A percentile compares a stretch with the other conserved stretches of the same genome.
These are phyloP conservation scores for Andinoacara biseriatus DNA, from an alignment of 2,113 vertebrate genomes.

Conservation along the genomic window DNA sequence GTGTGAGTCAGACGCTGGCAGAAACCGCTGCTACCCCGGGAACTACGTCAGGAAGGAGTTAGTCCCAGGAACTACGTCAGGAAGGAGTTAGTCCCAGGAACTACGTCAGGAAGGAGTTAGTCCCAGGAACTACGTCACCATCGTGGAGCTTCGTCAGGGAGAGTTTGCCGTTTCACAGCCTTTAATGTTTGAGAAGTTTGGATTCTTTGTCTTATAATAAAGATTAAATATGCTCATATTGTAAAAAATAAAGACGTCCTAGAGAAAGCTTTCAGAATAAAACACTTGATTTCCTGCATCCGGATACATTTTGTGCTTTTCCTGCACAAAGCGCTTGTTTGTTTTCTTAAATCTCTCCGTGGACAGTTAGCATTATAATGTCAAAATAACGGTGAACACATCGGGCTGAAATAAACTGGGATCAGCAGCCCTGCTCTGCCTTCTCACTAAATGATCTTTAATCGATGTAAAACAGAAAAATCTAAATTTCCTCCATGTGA, in stretches of 20 bases:
- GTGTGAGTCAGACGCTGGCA: neutral
- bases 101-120: neutral
- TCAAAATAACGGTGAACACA: neutral
- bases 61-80: neutral
- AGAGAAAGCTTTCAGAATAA: neutral
- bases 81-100: neutral
- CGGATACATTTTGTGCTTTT: neutral
- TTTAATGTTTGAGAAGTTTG: no score
- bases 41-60: neutral
- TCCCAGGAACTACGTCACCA: neutral
- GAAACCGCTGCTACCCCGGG: no score
- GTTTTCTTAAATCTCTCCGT: neutral
- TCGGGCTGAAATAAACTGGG: neutral
- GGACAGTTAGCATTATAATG: neutral
- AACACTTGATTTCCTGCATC: neutral
- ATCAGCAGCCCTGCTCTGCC: accelerated
- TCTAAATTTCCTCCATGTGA: accelerated
- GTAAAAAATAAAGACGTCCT: neutral
- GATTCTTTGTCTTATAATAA: no score
- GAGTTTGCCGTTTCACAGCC: neutral
- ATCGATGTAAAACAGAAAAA: neutral
- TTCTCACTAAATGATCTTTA: neutral
- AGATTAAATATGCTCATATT: neutral
- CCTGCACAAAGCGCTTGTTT: neutral
- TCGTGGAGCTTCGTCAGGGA: neutral